Evolutionary conservation across 2,888 invertebrate species (phyloP).

Genomic region (Chrysolina americana): DNA sequence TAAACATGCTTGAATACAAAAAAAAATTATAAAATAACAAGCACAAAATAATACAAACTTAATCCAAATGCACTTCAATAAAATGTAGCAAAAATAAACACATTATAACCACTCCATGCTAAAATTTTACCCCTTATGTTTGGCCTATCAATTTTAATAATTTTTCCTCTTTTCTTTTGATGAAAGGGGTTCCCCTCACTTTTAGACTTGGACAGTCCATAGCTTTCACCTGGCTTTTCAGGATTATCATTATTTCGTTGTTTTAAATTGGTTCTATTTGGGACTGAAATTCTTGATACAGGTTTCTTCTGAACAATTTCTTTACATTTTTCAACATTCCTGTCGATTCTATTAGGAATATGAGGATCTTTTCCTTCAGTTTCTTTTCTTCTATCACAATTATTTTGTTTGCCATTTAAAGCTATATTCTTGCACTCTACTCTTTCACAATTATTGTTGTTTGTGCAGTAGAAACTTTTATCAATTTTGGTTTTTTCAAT

Average conservation of each 20-base stretch:
- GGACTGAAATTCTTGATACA: conserved; percentile 26
- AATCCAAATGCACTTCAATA: not conserved
- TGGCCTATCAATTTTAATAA: conserved; percentile 64
- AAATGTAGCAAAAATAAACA: conserved; percentile 44
- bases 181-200: conserved; percentile 68
- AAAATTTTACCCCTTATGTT: conserved; percentile 61
- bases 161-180: conserved; percentile 65
- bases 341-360: conserved; percentile 19
- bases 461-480: conserved; percentile 53
- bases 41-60: conserved; percentile 17
- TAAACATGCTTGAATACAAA: not conserved
- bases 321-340: conserved; percentile 29
- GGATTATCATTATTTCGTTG: conserved; percentile 39
- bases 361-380: conserved; percentile 17
- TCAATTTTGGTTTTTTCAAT: conserved; percentile 63
- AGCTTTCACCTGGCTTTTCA: conserved; percentile 52
- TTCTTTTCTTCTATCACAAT: conserved; percentile 42
- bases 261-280: conserved; percentile 22
- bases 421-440: conserved; percentile 42
- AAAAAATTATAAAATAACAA: conserved; percentile 30
- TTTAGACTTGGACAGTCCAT: conserved; percentile 65
- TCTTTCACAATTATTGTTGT: conserved; percentile 44
- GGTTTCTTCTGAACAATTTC: conserved; percentile 28
- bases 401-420: conserved; percentile 28
- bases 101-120: conserved; percentile 46